Percentiles rank a stretch among this genome's conserved stretches.
phyloP scores from a whole-genome alignment of 2,113 vertebrate genomes.

The Oryctolagus cuniculus region mOryCun1.1 NC_091444.1:56696501-56697000 shows the following conservation, averaged over 20 bases:
- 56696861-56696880: not conserved
- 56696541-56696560: not conserved
- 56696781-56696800: not conserved
- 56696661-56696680: no score
- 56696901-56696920: not conserved
- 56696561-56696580: not conserved
- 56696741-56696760: not conserved
- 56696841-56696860: not conserved
- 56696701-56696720: not conserved
- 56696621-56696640: not conserved
- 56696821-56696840: no score
- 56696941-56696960: not conserved
- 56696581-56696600: not conserved
- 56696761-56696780: not conserved
- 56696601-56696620: not conserved
- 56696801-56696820: not conserved
- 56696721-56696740: not conserved
- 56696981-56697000: not conserved
- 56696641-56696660: no score
- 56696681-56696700: not conserved
- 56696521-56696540: not conserved
- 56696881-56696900: not conserved
- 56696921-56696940: not conserved
- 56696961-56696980: not conserved
- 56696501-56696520: not conserved